Evolutionary conservation across 2,888 invertebrate species (phyloP), one percentile per base, ranked within the genome.

Genomic region (Chrysina gloriosa): DNA sequence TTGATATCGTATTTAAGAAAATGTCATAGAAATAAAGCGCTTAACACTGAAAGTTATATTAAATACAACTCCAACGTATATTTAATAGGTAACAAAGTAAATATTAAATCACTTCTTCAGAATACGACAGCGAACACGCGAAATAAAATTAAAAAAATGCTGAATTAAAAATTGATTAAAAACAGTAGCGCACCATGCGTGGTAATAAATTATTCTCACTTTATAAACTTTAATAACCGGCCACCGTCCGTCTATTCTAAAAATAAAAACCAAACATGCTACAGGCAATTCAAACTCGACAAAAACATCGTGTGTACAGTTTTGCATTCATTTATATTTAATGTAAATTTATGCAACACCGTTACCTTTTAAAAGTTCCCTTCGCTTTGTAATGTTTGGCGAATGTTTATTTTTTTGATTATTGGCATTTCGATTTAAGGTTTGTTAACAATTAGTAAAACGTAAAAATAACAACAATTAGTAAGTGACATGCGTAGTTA

Each of bases 61-160:
- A 36, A 36, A 36, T 5, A 14, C n/a, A 11, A n/a, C 36, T n/a
- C 14, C 36, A 36, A 11, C 3, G 36, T 36, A n/a, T n/a, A n/a
- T n/a, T n/a, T 36, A n/a, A 2, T 36, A 36, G 36, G n/a, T n/a
- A n/a, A 36, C 36, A 5, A n/a, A 4, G 36, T 36, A 36, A 36
- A 36, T 36, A 47, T 47, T 23, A 47, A 47, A 47, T 47, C 74
- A 75, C 73, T 69, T 70, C 70, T 72, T 64, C 27, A 69, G 70
- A 63, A 69, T 63, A 66, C 70, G 71, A 69, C 73, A 73, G 70
- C 69, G 69, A 70, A 71, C 63, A 63, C 31, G 63, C 47, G 9
- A 63, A 63, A 45, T 29, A 23, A 47, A 48, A 63, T 29, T 54
- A 66, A 61, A 58, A 67, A 61, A 58, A 19, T 9, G 7, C 29